Conservation (phyloP, 2,888 invertebrate genomes). For the Ecdyonurus torrentis region DNA sequence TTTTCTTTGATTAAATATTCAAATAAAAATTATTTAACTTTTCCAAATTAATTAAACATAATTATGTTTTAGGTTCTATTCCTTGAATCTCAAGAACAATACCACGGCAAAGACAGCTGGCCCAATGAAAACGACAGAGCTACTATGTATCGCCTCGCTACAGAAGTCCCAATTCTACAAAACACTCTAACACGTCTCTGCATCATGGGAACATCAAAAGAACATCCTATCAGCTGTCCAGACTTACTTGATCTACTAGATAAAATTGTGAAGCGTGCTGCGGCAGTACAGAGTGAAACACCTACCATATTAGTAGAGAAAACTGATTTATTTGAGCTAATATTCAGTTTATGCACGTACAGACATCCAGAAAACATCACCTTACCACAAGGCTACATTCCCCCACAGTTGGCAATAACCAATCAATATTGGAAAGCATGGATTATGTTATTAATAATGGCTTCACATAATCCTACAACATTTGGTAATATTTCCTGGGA, state of each 20-base stretch:
- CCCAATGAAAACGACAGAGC: constrained; percentile 80
- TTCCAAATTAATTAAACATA: no score
- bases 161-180: constrained; percentile 78
- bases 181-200: constrained; percentile 67
- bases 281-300: constrained; percentile 48
- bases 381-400: constrained; percentile 65
- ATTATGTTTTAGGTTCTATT: constrained; percentile 20
- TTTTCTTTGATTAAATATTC: no score
- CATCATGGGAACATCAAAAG: constrained; percentile 63
- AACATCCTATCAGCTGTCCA: constrained; percentile 59
- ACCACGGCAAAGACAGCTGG: constrained; percentile 68
- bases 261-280: constrained; percentile 68
- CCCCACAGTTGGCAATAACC: constrained; percentile 82
- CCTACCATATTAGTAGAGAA: constrained; percentile 60
- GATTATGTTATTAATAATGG: constrained; percentile 69
- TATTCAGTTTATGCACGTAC: constrained; percentile 82
- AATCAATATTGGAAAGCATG: constrained; percentile 91
- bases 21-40: no score
- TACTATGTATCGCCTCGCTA: constrained; percentile 57
- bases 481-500: constrained; percentile 80
- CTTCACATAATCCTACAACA: constrained; percentile 79
- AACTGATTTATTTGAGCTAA: constrained; percentile 69
- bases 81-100: constrained; percentile 46
- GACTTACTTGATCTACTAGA: constrained; percentile 79
- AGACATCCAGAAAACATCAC: constrained; percentile 85